Base-by-base conservation (phyloP, 2,797 vertebrate species). In the Xenopus petersii region DNA sequence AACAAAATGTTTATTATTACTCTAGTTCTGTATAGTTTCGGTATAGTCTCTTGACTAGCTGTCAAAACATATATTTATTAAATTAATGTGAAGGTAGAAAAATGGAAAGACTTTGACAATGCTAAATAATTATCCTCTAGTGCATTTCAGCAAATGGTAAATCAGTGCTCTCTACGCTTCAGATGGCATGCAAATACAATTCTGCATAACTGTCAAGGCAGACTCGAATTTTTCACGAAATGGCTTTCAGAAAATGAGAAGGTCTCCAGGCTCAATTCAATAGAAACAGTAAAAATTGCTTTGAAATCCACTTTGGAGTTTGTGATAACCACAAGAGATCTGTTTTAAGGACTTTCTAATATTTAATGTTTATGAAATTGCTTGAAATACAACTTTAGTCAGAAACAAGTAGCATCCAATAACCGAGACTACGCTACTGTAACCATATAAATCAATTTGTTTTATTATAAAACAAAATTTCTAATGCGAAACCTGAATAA, bases 121-220 rank as follows among this genome's bases (percentile, higher is more conserved):
- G 60, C 66, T 75, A 70, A 75, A 75, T 69, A 75, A 75, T 69
- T 69, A 75, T 70, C 63, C 73, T 63, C 66, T 26, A 67, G 73
- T 64, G 60, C 55, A 59, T 75, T 70, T 62, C 12, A 64, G 55
- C 51, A 10, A 33, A 48, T 26, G 64, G 56, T 75, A 70, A 70
- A 70, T 49, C 17, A 62, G 24, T 55, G 66, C n/a, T 49, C 61
- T 75, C 51, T 70, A 30, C 65, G 47, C 36, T 71, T 54, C 47
- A 71, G 68, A 71, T 66, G 42, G 46, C 74, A 75, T 75, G 67
- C 75, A 76, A 76, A 76, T 75, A 58, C 56, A 64, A 60, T 64
- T 64, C 74, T 75, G 54, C 67, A 70, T 70, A 70, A n/a, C 67
- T 70, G 42, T 59, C 46, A 66, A 55, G 62, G 68, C 64, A 64